Conservation (phyloP, 1,140 invertebrate genomes). For the Hypothenemus hampei region DNA sequence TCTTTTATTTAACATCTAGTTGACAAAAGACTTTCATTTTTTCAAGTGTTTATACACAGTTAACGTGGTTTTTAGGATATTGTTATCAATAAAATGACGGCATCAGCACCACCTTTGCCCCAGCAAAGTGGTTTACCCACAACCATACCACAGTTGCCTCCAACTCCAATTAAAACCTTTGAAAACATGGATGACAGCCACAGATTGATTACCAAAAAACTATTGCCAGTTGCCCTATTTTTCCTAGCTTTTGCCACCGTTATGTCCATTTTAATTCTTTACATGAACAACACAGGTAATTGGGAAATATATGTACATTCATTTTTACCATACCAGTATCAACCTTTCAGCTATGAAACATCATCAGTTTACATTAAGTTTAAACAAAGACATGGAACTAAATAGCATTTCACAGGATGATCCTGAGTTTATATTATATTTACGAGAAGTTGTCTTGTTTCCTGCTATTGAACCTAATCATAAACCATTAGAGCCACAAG, state of each 20-base stretch:
- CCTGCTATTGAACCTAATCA: constrained; percentile 45
- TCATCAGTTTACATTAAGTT: constrained; percentile 63
- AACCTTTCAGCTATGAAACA: constrained; percentile 54
- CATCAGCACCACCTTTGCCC: constrained; percentile 2
- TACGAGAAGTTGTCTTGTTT: constrained; percentile 58
- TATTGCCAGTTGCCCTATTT: constrained; percentile 58
- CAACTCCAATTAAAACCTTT: background rate
- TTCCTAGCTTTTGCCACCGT: constrained; percentile 61
- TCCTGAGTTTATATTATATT: constrained; percentile 64
- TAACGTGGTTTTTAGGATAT: too few relatives aligned
- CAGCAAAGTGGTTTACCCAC: constrained; percentile 15
- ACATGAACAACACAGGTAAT: constrained; percentile 63
- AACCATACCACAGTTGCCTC: constrained; percentile 1
- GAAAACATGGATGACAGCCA: too few relatives aligned
- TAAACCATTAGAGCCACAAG: constrained; percentile 35
- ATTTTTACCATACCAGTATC: background rate
- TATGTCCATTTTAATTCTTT: constrained; percentile 59
- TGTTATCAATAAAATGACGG: constrained; percentile 1
- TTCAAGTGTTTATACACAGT: too few relatives aligned
- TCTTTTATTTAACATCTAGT: too few relatives aligned
- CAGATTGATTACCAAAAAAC: constrained; percentile 42
- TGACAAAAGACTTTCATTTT: too few relatives aligned
- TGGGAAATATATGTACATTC: background rate
- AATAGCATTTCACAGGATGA: constrained; percentile 66
- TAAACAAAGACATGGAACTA: constrained; percentile 70